Evolutionary conservation across 2,888 invertebrate genomes (phyloP).

Genomic region (Antheraea assamensis): DNA sequence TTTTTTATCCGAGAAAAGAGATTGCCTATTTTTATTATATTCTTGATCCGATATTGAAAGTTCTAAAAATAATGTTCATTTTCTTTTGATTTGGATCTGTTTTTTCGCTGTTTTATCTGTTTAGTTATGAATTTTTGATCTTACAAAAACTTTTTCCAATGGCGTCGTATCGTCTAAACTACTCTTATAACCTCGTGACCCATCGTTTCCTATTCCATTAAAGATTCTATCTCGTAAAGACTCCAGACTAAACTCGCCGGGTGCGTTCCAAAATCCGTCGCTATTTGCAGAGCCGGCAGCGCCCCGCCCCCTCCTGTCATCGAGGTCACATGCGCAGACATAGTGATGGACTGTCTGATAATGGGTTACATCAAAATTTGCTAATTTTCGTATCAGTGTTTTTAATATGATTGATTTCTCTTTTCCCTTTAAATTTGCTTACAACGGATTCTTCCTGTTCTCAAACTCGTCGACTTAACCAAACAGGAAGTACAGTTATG

Average conservation of each 20-base stretch:
- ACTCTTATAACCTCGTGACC: conserved; percentile 42
- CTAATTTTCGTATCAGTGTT: neutral
- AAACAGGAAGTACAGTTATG: conserved; percentile 11
- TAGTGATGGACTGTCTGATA: conserved; percentile 50
- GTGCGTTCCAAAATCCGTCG: conserved; percentile 43
- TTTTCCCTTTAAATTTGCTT: neutral
- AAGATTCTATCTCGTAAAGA: conserved; percentile 6
- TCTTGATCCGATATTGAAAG: neutral
- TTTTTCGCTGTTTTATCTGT: neutral
- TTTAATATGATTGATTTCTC: neutral
- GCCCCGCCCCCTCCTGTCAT: conserved; percentile 58
- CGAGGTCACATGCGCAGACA: conserved; percentile 63
- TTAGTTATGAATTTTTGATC: neutral
- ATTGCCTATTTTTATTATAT: neutral
- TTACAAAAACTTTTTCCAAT: neutral
- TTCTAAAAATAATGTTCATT: neutral
- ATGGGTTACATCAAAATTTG: conserved; percentile 41
- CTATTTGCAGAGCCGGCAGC: conserved; percentile 49
- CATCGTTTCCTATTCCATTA: conserved; percentile 26
- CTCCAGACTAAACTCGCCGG: conserved; percentile 48
- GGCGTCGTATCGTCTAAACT: neutral
- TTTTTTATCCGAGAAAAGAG: neutral
- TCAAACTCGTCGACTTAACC: neutral
- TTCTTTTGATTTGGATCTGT: neutral
- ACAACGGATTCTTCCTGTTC: neutral